Evolutionary conservation across 2,888 invertebrate species (phyloP).

Genomic region (Hydroisotoma schaefferi): DNA sequence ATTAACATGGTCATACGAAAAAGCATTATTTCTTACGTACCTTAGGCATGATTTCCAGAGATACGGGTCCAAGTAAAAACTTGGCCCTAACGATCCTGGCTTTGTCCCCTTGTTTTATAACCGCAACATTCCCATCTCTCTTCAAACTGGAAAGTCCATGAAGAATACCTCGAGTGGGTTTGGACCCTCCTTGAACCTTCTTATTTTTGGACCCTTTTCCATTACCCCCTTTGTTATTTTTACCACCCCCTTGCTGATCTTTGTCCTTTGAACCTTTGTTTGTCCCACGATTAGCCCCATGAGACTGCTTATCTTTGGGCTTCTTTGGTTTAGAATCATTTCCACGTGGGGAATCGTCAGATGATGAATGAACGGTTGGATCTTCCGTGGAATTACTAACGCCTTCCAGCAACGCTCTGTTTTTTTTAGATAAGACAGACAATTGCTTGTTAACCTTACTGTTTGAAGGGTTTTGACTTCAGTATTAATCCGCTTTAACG

Average conservation of each 20-base stretch:
- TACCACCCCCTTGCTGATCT: conserved; percentile 1
- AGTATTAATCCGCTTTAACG: too few species aligned
- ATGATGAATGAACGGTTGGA: too few species aligned
- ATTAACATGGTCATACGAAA: too few species aligned
- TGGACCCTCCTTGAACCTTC: neutral
- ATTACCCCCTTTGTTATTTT: neutral
- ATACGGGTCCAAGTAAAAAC: conserved; percentile 45
- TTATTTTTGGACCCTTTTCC: conserved; percentile 8
- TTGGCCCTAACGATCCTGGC: conserved; percentile 39
- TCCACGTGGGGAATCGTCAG: conserved; percentile 1
- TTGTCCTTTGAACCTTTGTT: neutral
- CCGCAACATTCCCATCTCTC: conserved; percentile 44
- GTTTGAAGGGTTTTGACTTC: too few species aligned
- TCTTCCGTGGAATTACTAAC: neutral
- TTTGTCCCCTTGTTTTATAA: conserved; percentile 35
- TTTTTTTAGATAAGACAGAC: too few species aligned
- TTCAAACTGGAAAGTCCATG: conserved; percentile 43
- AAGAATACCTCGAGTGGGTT: conserved; percentile 41
- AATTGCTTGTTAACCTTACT: too few species aligned
- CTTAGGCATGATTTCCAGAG: conserved; percentile 46
- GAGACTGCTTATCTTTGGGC: neutral
- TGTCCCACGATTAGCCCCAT: neutral
- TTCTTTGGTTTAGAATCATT: conserved; percentile 9
- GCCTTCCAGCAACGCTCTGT: conserved; percentile 2
- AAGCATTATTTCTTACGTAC: too few species aligned